Conservation (phyloP, 2,113 vertebrate species). For the Zingel zingel region DNA sequence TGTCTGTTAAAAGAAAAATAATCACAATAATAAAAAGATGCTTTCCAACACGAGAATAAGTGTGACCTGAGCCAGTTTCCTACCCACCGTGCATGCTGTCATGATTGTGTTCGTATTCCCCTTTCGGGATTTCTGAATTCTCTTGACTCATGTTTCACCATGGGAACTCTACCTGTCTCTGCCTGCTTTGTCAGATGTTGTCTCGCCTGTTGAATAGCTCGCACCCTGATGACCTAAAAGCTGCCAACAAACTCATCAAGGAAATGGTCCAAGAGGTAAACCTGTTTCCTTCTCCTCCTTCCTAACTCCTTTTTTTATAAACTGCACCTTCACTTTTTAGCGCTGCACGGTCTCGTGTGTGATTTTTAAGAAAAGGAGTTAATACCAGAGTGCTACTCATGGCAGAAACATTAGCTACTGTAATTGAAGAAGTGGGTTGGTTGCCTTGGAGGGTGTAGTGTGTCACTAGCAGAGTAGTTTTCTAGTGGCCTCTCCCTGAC, state of each 20-base stretch:
- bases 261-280: conserved; percentile 99
- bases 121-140: not conserved
- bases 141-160: not conserved
- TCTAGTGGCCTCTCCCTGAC: not conserved
- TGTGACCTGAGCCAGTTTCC: not conserved
- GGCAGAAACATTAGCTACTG: not conserved
- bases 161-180: conserved; percentile 21
- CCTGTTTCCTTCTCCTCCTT: not conserved
- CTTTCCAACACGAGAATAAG: not conserved
- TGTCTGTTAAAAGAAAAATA: not conserved
- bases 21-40: not conserved
- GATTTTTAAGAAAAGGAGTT: not conserved
- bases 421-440: conserved; percentile 26
- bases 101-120: not conserved
- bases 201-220: conserved; percentile 96
- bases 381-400: not conserved
- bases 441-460: conserved; percentile 24
- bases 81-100: too few relatives aligned
- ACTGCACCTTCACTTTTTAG: not conserved
- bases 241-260: conserved; percentile 99
- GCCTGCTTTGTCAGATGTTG: conserved; percentile 86
- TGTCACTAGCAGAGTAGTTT: conserved; percentile 27
- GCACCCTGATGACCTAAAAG: conserved; percentile 96
- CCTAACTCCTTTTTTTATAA: not conserved
- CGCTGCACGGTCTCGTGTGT: not conserved